Percentiles rank a stretch among this genome's conserved stretches.
Evolutionary conservation across 2,797 vertebrate genomes (phyloP).

Genomic region (Darevskia mixta): DNA sequence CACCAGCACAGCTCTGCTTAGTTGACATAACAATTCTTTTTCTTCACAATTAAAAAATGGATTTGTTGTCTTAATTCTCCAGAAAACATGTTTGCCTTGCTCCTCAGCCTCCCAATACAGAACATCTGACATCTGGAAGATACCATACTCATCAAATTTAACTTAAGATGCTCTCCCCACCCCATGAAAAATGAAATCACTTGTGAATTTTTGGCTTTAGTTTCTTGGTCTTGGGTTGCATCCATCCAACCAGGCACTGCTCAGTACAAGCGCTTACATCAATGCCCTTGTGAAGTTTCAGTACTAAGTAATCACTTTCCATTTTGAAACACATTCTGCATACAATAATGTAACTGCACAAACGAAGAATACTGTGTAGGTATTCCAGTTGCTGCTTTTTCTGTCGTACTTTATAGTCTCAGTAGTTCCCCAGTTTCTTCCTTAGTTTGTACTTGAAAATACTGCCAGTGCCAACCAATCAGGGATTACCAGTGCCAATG

Average conservation of each 20-base stretch:
- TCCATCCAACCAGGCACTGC: not conserved
- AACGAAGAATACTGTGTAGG: not conserved
- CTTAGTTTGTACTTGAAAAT: no score
- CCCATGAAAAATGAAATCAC: not conserved
- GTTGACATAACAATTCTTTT: not conserved
- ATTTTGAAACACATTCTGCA: not conserved
- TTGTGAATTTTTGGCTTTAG: not conserved
- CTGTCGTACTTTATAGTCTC: not conserved
- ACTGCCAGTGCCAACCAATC: not conserved
- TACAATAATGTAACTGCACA: not conserved
- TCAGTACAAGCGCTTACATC: not conserved
- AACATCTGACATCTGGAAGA: not conserved
- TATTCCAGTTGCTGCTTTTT: not conserved
- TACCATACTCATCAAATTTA: not conserved
- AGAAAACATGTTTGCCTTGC: not conserved
- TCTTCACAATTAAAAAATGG: not conserved
- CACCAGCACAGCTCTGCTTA: not conserved
- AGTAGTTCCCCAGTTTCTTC: not conserved
- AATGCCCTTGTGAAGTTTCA: not conserved
- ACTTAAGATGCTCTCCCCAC: not conserved
- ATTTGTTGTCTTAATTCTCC: not conserved
- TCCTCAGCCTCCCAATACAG: not conserved
- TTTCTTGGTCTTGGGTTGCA: not conserved
- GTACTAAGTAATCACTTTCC: not conserved
- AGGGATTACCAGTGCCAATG: no score